These are phyloP conservation scores for Drosophila silvestris DNA, from an alignment of 2,888 invertebrate genomes.

Conservation along the genomic window DNA sequence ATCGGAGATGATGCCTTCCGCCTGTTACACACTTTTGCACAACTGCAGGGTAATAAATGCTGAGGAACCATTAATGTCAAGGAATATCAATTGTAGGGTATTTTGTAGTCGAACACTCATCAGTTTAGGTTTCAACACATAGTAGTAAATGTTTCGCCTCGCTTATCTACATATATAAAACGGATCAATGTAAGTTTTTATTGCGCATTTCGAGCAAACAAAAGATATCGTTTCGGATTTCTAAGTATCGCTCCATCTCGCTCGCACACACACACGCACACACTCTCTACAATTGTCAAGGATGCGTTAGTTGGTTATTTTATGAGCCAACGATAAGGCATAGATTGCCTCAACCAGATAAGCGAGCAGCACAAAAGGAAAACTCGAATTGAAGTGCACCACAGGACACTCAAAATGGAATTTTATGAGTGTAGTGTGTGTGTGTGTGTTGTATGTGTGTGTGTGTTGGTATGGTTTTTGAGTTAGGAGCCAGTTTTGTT, in stretches of 20 bases:
- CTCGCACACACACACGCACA: not conserved
- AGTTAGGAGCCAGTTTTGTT: conserved; percentile 41
- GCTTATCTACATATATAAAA: conserved; percentile 32
- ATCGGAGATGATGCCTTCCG: no score
- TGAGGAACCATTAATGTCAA: not conserved
- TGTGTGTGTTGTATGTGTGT: not conserved
- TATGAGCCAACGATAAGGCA: conserved; percentile 44
- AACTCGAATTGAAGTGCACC: conserved; percentile 23
- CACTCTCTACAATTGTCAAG: conserved; percentile 7
- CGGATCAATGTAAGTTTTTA: conserved; percentile 52
- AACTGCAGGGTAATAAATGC: not conserved
- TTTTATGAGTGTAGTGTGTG: conserved; percentile 14
- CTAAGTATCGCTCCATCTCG: conserved; percentile 30
- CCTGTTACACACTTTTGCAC: not conserved
- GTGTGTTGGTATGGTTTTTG: conserved; percentile 29
- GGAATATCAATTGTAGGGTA: conserved; percentile 7
- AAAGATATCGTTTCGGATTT: conserved; percentile 50
- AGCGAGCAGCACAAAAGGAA: conserved; percentile 11
- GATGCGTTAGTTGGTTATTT: conserved; percentile 35
- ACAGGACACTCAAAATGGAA: conserved; percentile 44
- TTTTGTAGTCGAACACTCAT: not conserved
- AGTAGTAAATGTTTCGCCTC: conserved; percentile 23
- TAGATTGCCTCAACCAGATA: conserved; percentile 41
- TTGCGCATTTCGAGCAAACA: conserved; percentile 55
- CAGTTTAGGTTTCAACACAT: not conserved